phyloP scores from a whole-genome alignment of 2,888 invertebrate species.

The Nephrotoma appendiculata region DNA sequence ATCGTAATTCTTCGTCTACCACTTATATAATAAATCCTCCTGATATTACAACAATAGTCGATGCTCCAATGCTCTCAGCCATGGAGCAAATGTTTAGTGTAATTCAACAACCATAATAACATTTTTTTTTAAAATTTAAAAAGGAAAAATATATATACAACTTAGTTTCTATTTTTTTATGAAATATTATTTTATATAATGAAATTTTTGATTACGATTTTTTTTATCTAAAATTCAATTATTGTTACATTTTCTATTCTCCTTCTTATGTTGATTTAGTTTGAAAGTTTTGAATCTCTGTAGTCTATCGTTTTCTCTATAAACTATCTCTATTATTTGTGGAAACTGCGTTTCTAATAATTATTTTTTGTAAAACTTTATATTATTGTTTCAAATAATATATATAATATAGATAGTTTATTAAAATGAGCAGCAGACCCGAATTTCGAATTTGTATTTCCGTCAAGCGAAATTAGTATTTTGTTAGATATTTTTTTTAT shows the following conservation, averaged over 20 bases:
- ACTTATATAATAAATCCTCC: neutral
- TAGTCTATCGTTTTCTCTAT: neutral
- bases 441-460: neutral
- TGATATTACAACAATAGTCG: neutral
- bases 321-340: neutral
- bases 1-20: neutral
- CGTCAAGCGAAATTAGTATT: neutral
- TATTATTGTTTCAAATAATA: neutral
- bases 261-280: neutral
- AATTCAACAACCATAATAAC: constrained; percentile 12
- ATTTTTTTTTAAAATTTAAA: neutral
- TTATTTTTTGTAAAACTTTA: no score
- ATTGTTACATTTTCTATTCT: neutral
- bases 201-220: neutral
- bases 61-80: constrained; percentile 5
- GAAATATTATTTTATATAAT: neutral
- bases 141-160: neutral
- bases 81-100: constrained; percentile 5
- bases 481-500: neutral
- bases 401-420: neutral
- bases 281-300: neutral
- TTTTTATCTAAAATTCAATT: neutral
- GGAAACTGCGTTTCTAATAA: neutral
- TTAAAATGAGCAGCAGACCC: neutral
- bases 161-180: neutral